phyloP scores from a whole-genome alignment of 2,113 vertebrate genomes.

The Corynorhinus townsendii region DNA sequence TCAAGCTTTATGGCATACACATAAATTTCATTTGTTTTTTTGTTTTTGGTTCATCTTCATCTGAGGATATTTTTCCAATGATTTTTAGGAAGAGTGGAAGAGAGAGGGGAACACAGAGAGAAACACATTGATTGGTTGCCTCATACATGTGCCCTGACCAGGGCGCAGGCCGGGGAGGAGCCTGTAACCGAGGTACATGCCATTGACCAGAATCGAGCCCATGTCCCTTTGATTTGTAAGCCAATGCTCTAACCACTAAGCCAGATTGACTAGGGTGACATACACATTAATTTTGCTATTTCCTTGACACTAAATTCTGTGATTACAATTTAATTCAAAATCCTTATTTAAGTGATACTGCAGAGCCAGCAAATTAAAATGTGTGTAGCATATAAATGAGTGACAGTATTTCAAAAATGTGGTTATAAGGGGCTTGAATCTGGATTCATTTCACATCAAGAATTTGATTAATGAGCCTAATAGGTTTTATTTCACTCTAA shows the following conservation, averaged over 20 bases:
- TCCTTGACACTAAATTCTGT: neutral
- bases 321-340: constrained; percentile 29
- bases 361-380: neutral
- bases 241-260: too few species aligned
- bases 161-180: too few species aligned
- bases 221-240: too few species aligned
- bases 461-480: constrained; percentile 21
- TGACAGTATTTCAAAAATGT: constrained; percentile 11
- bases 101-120: too few species aligned
- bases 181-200: too few species aligned
- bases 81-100: too few species aligned
- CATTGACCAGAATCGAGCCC: too few species aligned
- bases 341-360: neutral
- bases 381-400: neutral
- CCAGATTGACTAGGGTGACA: neutral
- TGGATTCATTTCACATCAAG: neutral
- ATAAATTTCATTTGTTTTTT: neutral
- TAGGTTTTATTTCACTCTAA: neutral
- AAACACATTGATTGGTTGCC: too few species aligned
- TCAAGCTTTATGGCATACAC: neutral
- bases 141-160: too few species aligned
- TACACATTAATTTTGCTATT: neutral
- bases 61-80: too few species aligned
- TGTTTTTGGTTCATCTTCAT: too few species aligned
- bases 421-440: neutral